A percentile compares a stretch with the other conserved stretches of the same genome.
Evolutionary conservation across 2,113 vertebrate species (phyloP).

Genomic region (Rhadina sibilatrix): DNA sequence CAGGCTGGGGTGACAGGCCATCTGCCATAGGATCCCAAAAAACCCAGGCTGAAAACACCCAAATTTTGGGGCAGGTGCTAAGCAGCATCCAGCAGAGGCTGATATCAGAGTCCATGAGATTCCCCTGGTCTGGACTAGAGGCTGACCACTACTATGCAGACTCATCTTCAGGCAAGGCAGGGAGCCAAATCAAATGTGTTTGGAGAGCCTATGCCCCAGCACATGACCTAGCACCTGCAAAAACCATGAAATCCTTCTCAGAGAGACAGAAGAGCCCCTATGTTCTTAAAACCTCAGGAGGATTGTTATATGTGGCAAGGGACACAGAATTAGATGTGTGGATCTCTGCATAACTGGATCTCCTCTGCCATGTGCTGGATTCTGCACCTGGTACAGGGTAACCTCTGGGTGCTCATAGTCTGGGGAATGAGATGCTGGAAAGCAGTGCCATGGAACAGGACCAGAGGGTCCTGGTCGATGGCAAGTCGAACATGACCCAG

Average conservation of each 20-base stretch:
- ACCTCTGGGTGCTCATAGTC: too few species aligned
- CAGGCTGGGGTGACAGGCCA: background rate
- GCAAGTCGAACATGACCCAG: rapidly evolving
- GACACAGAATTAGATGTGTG: background rate
- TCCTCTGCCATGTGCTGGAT: background rate
- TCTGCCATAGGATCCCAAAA: background rate
- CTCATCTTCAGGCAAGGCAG: background rate
- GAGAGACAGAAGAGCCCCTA: background rate
- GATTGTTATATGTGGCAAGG: too few species aligned
- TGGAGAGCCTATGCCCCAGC: background rate
- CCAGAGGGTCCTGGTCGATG: rapidly evolving
- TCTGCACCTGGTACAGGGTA: too few species aligned
- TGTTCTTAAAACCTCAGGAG: too few species aligned
- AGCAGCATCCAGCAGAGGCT: background rate
- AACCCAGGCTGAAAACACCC: rapidly evolving
- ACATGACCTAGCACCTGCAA: rapidly evolving
- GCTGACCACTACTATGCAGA: background rate
- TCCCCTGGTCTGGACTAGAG: background rate
- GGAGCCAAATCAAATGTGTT: background rate
- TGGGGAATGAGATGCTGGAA: background rate
- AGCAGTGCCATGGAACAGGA: background rate
- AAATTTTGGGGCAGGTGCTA: background rate
- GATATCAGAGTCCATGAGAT: background rate
- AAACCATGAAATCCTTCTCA: background rate
- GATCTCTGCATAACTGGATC: rapidly evolving